Conservation (phyloP, 2,888 invertebrate genomes). For the Epicampocera succincta region DNA sequence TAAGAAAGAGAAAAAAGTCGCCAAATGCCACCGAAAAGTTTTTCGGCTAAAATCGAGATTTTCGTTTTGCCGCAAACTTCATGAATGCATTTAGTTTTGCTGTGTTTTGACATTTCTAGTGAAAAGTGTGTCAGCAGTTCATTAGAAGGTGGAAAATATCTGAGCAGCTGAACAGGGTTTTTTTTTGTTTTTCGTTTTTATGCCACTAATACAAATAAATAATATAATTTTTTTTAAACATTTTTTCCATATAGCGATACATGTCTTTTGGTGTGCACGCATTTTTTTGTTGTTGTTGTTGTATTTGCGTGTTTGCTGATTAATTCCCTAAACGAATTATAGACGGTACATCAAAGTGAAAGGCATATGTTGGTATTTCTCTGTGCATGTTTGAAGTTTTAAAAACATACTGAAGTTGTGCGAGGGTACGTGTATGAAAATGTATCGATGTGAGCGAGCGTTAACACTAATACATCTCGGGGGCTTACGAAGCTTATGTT, state of each 20-base stretch:
- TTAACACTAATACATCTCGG: constrained; percentile 42
- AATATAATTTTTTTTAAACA: too few species aligned
- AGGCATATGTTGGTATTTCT: background rate
- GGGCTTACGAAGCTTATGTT: constrained; percentile 49
- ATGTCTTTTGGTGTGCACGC: background rate
- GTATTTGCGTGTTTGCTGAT: background rate
- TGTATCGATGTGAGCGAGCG: constrained; percentile 10
- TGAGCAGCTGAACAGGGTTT: too few species aligned
- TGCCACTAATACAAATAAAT: too few species aligned
- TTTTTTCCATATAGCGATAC: background rate
- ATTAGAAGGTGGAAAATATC: background rate
- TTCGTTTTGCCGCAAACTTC: background rate
- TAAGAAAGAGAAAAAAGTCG: background rate
- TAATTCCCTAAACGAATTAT: constrained; percentile 52
- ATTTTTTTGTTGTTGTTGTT: too few species aligned
- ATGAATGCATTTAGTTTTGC: too few species aligned
- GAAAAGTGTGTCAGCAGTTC: constrained; percentile 1
- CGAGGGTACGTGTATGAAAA: background rate
- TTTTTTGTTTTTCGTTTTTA: too few species aligned
- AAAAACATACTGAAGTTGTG: too few species aligned
- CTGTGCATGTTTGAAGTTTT: background rate
- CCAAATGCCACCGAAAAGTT: constrained; percentile 14
- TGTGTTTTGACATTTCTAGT: background rate
- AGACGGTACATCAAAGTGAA: constrained; percentile 45
- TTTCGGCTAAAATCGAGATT: background rate